Evolutionary conservation across 2,113 vertebrate species (phyloP).

Genomic region (Ginglymostoma cirratum): DNA sequence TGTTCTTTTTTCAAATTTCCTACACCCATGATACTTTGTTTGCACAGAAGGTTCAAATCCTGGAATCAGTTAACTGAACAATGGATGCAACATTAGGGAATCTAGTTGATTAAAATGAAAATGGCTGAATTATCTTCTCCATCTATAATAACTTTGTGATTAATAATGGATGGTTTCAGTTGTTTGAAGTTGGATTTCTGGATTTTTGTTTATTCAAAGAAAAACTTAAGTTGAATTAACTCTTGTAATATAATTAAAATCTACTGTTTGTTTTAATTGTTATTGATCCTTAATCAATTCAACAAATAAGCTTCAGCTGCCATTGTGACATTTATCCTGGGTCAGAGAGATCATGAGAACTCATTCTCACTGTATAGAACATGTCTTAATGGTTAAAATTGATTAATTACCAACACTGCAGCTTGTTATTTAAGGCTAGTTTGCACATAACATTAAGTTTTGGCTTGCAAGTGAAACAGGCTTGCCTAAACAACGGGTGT

Average conservation of each 20-base stretch:
- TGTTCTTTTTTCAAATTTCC: neutral
- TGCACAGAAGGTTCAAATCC: neutral
- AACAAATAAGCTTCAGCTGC: neutral
- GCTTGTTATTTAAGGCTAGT: neutral
- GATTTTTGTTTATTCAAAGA: neutral
- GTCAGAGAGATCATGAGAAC: neutral
- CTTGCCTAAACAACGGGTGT: neutral
- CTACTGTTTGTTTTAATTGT: neutral
- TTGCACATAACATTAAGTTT: neutral
- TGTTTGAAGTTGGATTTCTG: neutral
- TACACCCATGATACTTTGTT: neutral
- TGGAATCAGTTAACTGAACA: neutral
- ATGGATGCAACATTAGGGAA: neutral
- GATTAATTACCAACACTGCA: neutral
- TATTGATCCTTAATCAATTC: neutral
- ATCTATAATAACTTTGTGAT: neutral
- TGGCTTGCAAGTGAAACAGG: neutral
- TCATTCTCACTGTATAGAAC: too few relatives aligned
- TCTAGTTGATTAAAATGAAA: neutral
- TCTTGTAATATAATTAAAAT: neutral
- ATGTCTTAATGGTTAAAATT: neutral
- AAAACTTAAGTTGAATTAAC: neutral
- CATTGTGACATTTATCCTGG: neutral
- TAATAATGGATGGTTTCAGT: neutral
- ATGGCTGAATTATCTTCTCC: neutral